phyloP scores from a whole-genome alignment of 2,797 vertebrate genomes.

The Danio jaintianensis region DNA sequence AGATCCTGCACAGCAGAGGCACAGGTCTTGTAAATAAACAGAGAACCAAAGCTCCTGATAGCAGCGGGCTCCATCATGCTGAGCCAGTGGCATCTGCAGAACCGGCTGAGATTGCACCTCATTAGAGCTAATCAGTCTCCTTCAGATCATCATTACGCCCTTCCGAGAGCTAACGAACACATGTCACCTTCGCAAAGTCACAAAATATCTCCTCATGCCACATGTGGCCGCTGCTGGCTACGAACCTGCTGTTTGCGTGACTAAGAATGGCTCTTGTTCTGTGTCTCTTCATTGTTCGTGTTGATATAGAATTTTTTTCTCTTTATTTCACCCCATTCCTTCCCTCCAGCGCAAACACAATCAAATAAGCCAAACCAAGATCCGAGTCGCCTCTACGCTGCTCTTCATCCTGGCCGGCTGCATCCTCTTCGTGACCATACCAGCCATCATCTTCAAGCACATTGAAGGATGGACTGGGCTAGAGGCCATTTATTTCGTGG shows the following conservation, averaged over 20 bases:
- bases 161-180: constrained; percentile 43
- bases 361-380: constrained; percentile 95
- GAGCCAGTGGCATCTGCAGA: constrained; percentile 20
- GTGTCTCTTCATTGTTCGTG: neutral
- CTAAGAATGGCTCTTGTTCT: neutral
- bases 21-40: constrained; percentile 41
- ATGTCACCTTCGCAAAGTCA: constrained; percentile 29
- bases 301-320: neutral
- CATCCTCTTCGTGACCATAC: constrained; percentile 92
- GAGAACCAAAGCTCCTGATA: constrained; percentile 11
- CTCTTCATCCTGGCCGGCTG: constrained; percentile 93
- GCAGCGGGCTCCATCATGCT: constrained; percentile 19
- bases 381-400: constrained; percentile 92
- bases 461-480: constrained; percentile 93
- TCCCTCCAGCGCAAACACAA: constrained; percentile 81
- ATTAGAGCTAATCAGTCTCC: constrained; percentile 41
- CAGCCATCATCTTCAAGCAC: constrained; percentile 91
- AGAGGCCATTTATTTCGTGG: constrained; percentile 94
- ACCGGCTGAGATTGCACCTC: constrained; percentile 19
- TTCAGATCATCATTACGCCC: constrained; percentile 27
- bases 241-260: neutral
- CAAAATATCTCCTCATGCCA: constrained; percentile 28
- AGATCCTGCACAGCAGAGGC: constrained; percentile 10
- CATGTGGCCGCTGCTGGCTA: constrained; percentile 6
- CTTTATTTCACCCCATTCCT: neutral